Percentiles rank a stretch among this genome's conserved stretches.
These are phyloP conservation scores for Sinocyclocheilus anophthalmus DNA, from an alignment of 2,113 vertebrate species.

Conservation along the genomic window DNA sequence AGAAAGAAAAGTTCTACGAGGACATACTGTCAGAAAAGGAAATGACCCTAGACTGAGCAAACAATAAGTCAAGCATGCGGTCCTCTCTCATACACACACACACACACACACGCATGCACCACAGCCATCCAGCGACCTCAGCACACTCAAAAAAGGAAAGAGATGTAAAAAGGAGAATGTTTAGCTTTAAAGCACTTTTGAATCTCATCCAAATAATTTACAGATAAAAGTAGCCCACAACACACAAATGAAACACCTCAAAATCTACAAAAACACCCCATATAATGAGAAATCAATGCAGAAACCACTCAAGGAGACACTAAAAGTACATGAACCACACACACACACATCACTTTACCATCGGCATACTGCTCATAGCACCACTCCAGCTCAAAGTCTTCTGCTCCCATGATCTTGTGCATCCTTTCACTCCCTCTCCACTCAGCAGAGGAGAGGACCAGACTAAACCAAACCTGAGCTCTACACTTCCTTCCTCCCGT, in stretches of 20 bases:
- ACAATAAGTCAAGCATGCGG: neutral
- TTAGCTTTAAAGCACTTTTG: neutral
- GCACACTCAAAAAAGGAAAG: neutral
- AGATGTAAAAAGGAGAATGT: neutral
- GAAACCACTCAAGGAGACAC: too few species aligned
- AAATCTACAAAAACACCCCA: neutral
- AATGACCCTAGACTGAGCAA: neutral
- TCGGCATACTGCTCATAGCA: constrained; percentile 81
- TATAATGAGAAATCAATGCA: neutral
- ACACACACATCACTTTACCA: constrained; percentile 74
- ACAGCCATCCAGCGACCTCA: neutral
- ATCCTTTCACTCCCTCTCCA: constrained; percentile 77
- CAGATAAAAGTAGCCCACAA: neutral
- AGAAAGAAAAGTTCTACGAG: neutral
- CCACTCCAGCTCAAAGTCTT: constrained; percentile 83
- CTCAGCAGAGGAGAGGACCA: constrained; percentile 59
- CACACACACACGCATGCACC: neutral
- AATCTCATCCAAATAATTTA: neutral
- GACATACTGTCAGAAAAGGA: neutral
- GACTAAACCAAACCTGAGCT: constrained; percentile 57
- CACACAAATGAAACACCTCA: neutral
- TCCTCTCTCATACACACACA: neutral
- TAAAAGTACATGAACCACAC: neutral
- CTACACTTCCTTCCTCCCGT: constrained; percentile 3
- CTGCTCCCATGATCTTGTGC: constrained; percentile 83